A percentile compares a stretch with the other conserved stretches of the same genome.
Evolutionary conservation across 1,140 invertebrate genomes (phyloP).

Genomic region (Mactra quadrangularis): DNA sequence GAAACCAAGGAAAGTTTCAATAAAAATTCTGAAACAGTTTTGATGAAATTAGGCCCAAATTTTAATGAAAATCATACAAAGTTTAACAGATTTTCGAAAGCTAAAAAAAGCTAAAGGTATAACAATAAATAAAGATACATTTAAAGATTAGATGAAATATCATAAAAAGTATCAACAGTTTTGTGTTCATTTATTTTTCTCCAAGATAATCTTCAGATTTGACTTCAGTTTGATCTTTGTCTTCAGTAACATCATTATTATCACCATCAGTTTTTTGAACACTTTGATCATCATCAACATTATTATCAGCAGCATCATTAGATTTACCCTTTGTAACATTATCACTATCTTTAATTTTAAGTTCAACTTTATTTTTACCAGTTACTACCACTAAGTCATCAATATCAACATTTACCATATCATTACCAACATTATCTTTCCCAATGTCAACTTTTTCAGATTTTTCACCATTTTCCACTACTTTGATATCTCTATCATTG

Average conservation of each 20-base stretch:
- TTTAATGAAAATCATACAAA: too few relatives aligned
- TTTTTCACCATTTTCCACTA: not conserved
- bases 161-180: too few relatives aligned
- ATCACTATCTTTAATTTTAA: not conserved
- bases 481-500: not conserved
- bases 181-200: too few relatives aligned
- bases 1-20: too few relatives aligned
- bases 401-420: not conserved
- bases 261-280: constrained; percentile 52
- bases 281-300: constrained; percentile 27
- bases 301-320: constrained; percentile 12
- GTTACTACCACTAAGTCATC: not conserved
- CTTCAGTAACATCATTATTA: constrained; percentile 3
- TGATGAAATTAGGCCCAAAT: too few relatives aligned
- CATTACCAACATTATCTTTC: not conserved
- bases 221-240: constrained; percentile 53
- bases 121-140: too few relatives aligned
- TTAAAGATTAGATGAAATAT: too few relatives aligned
- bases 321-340: not conserved
- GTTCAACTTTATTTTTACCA: constrained; percentile 21
- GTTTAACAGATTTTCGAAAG: too few relatives aligned
- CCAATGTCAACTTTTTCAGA: constrained; percentile 8
- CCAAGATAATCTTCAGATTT: constrained; percentile 56
- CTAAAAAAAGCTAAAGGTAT: constrained; percentile 6
- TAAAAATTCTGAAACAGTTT: too few relatives aligned